Evolutionary conservation across 2,888 invertebrate genomes (phyloP), one percentile per base, ranked within the genome.

Genomic region (Ectemnius cavifrons): DNA sequence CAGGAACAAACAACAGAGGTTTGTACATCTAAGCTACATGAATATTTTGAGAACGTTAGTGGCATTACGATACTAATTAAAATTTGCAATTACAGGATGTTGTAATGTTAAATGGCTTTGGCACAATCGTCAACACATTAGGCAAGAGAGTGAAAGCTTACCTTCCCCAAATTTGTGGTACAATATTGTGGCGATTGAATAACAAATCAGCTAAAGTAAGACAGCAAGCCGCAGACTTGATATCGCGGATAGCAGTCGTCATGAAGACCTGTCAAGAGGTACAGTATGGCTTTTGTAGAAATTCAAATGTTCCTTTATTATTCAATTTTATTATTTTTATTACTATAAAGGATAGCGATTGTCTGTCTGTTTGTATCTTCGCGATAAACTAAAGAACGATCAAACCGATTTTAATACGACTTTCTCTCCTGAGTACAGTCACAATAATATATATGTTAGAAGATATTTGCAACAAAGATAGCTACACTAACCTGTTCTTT

Each of bases 181-280:
- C 99, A 1, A 99, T 99, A 87, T 93, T 99, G 63, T 99, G 99
- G 99, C 94, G 99, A 78, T 94, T 99, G 90, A 99, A 99, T 92
- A 99, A 99, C 91, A 99, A 99, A 92, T 98, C 99, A 0, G 99
- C 99, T 1, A 99, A 99, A 92, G 99, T 97, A 8, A 94, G 99
- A 68, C 99, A 99, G 90, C 99, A 99, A 92, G 99, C 99, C 0
- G 99, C 99, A 0, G 99, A 99, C 93, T 94, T 99, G 81, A 99
- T 99, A 87, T 98, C 99, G 0, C 94, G 99, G 67, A 99, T 98
- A 84, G 99, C 99, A 2, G 97, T 98, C 4, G 99, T 99, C 45
- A 99, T 99, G 99, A 99, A 99, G 91, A 98, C 98, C 0, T 99
- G 99, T 89, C 98, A 99, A 91, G 99, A 99, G 93, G 95, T 95